Conservation (phyloP, 2,113 vertebrate species). For the Mus spicilegus region DNA sequence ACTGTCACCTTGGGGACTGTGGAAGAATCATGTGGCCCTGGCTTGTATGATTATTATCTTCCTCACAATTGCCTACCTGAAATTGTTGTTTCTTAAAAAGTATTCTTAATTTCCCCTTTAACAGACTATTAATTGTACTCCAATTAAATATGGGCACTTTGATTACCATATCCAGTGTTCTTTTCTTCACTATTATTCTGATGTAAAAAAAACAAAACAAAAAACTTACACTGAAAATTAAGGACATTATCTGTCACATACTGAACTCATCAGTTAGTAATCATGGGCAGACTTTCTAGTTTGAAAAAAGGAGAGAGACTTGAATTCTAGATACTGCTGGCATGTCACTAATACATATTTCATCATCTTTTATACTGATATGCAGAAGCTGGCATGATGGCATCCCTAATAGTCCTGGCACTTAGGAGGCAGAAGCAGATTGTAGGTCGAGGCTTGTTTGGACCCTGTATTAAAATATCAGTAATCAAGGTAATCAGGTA, state of each 20-base stretch:
- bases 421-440: neutral
- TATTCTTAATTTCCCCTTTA: constrained; percentile 87
- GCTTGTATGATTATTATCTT: constrained; percentile 90
- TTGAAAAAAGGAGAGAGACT: neutral
- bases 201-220: neutral
- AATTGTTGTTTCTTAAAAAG: constrained; percentile 93
- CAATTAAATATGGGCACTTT: constrained; percentile 32
- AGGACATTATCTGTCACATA: neutral
- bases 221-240: neutral
- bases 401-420: neutral
- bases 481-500: neutral
- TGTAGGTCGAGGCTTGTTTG: neutral
- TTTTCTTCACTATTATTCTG: neutral
- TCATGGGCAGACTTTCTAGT: neutral
- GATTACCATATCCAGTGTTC: neutral
- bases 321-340: neutral
- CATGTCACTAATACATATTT: neutral
- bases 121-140: neutral
- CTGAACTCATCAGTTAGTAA: neutral
- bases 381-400: neutral
- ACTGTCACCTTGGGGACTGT: constrained; percentile 90
- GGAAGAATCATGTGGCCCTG: constrained; percentile 93
- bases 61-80: constrained; percentile 92
- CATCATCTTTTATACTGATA: constrained; percentile 9
- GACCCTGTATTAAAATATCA: neutral